A percentile compares a stretch with the other conserved stretches of the same genome.
Evolutionary conservation across 2,888 invertebrate species (phyloP).

Genomic region (Branchinecta sandiegonensis): DNA sequence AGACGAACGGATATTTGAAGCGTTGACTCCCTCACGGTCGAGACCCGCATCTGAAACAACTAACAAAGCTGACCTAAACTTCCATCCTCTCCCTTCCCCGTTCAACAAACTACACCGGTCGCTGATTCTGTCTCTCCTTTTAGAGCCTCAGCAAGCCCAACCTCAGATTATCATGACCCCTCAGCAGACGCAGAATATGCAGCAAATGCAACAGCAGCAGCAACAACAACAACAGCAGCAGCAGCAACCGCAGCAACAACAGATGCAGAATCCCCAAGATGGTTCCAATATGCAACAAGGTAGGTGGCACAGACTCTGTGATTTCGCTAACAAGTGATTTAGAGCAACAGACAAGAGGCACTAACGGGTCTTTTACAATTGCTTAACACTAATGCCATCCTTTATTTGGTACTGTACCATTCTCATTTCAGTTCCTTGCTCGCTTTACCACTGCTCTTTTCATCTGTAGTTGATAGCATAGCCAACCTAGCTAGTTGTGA

Average conservation of each 20-base stretch:
- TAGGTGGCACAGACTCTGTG: neutral
- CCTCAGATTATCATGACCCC: constrained; percentile 22
- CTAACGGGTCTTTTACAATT: no score
- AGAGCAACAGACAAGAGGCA: no score
- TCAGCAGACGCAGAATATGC: constrained; percentile 25
- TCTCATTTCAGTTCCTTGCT: no score
- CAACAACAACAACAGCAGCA: constrained; percentile 39
- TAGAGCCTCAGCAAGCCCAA: constrained; percentile 19
- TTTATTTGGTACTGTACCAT: no score
- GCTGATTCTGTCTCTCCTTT: neutral
- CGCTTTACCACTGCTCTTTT: no score
- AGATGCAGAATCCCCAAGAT: constrained; percentile 18
- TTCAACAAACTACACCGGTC: neutral
- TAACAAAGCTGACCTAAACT: neutral
- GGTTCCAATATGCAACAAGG: neutral
- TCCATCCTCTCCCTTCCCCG: neutral
- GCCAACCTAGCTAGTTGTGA: no score
- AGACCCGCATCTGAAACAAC: neutral
- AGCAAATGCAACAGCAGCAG: constrained; percentile 26
- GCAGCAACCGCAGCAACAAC: constrained; percentile 31
- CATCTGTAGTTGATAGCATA: no score
- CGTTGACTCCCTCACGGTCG: neutral
- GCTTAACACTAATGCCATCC: no score
- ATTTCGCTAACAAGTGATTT: no score
- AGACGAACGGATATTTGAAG: constrained; percentile 17